These are phyloP conservation scores for Vollenhovia emeryi DNA, from an alignment of 1,140 invertebrate species.

Conservation along the genomic window DNA sequence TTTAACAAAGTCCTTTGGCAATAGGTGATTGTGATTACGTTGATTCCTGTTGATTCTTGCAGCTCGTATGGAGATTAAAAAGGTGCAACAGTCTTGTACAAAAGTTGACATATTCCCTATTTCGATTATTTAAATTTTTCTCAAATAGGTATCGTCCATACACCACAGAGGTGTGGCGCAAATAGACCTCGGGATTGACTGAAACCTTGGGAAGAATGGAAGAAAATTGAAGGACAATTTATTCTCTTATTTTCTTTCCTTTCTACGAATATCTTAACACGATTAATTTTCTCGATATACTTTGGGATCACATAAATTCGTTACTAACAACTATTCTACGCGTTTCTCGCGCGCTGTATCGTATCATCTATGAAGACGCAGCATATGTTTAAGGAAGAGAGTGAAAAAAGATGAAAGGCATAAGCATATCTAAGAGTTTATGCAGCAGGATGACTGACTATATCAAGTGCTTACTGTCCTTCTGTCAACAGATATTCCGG, in stretches of 20 bases:
- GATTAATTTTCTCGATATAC: constrained; percentile 38
- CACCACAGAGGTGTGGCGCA: neutral
- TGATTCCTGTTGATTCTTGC: constrained; percentile 60
- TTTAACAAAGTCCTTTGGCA: constrained; percentile 56
- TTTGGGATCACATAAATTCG: constrained; percentile 4
- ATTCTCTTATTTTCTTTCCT: neutral
- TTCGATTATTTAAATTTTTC: constrained; percentile 40
- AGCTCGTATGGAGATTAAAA: constrained; percentile 47
- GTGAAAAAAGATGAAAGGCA: neutral
- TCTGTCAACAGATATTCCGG: constrained; percentile 83
- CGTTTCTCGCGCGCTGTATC: neutral
- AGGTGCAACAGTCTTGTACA: neutral
- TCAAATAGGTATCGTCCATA: constrained; percentile 16
- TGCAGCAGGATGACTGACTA: neutral
- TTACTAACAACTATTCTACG: constrained; percentile 40
- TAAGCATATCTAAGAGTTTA: neutral
- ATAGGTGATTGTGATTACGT: constrained; percentile 62
- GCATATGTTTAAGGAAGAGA: neutral
- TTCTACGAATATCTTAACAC: constrained; percentile 4
- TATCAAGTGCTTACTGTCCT: constrained; percentile 64
- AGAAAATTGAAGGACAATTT: constrained; percentile 11
- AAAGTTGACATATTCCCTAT: neutral
- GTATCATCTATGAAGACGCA: neutral
- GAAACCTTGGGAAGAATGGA: constrained; percentile 15
- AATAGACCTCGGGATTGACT: neutral